These are phyloP conservation scores for Adineta ricciae DNA, from an alignment of 2,888 invertebrate genomes.

Conservation along the genomic window DNA sequence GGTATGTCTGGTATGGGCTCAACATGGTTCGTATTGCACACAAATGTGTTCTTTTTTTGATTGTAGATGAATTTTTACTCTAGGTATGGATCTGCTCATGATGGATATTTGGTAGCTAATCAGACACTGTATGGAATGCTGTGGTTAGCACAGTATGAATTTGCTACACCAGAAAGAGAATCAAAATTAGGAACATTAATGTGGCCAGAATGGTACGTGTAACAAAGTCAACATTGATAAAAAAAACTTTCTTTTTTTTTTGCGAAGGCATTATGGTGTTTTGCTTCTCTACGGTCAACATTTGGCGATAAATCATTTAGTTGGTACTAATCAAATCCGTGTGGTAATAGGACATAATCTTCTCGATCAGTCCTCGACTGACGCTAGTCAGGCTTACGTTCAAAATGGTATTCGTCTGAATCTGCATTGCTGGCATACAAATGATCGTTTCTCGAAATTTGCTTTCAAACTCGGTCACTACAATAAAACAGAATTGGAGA, in stretches of 20 bases:
- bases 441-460: conserved; percentile 28
- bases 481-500: neutral
- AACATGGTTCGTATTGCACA: conserved; percentile 11
- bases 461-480: conserved; percentile 27
- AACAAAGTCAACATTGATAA: no score
- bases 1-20: conserved; percentile 26
- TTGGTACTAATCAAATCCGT: conserved; percentile 19
- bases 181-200: neutral
- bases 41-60: neutral
- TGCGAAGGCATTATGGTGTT: conserved; percentile 26
- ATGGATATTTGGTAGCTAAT: conserved; percentile 27
- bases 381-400: neutral
- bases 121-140: conserved; percentile 26
- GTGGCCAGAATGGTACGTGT: conserved; percentile 1
- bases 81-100: conserved; percentile 15
- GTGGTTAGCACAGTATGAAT: conserved; percentile 25
- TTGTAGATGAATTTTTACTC: neutral
- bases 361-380: conserved; percentile 27
- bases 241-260: neutral
- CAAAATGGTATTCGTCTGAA: neutral
- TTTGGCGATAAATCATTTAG: conserved; percentile 29
- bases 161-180: conserved; percentile 27
- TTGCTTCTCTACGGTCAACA: conserved; percentile 29
- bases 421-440: conserved; percentile 30
- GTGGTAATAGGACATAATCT: neutral